Conservation (phyloP, 1,140 invertebrate genomes). For the Pantala flavescens region DNA sequence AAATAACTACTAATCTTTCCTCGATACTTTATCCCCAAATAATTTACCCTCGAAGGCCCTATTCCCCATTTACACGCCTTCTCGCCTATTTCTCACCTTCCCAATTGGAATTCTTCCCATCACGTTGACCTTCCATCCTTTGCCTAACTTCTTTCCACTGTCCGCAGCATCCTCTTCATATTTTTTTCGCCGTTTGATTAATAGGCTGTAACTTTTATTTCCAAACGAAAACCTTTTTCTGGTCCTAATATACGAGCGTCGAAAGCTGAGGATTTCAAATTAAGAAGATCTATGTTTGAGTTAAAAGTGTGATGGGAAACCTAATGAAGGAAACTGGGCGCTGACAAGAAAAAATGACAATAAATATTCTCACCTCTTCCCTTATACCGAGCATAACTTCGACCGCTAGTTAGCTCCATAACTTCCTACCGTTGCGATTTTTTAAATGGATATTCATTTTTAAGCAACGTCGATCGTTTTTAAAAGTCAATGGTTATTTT, state of each 20-base stretch:
- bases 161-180: not conserved
- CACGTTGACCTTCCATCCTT: not conserved
- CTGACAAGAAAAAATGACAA: not conserved
- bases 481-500: too few species aligned
- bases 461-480: too few species aligned
- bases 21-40: too few species aligned
- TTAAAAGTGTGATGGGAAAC: slow-evolving; percentile 8
- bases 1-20: too few species aligned
- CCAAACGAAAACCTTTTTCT: slow-evolving; percentile 6
- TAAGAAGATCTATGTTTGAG: slow-evolving; percentile 10
- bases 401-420: too few species aligned
- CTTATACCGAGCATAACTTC: too few species aligned
- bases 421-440: too few species aligned
- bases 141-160: not conserved
- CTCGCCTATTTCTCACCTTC: not conserved
- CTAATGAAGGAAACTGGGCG: not conserved
- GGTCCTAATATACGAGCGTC: slow-evolving; percentile 8
- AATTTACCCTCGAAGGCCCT: too few species aligned
- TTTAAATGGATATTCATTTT: too few species aligned
- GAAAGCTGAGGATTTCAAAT: slow-evolving; percentile 9
- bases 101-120: not conserved
- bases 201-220: slow-evolving; percentile 4
- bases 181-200: not conserved
- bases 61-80: too few species aligned
- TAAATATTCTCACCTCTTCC: not conserved